Conservation (phyloP, 2,113 vertebrate species). For the Melanostigma gelatinosum region DNA sequence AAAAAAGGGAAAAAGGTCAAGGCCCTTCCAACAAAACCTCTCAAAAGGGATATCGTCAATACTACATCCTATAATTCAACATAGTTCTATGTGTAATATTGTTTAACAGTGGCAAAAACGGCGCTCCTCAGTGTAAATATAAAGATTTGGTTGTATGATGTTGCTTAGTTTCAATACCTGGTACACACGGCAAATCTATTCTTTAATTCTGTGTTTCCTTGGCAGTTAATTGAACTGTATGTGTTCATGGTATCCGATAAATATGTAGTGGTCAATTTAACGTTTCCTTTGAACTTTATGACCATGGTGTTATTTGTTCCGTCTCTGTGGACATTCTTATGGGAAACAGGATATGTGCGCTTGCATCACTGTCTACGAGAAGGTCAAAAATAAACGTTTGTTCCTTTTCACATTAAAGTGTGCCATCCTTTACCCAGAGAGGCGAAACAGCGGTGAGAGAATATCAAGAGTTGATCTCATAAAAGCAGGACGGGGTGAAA, state of each 20-base stretch:
- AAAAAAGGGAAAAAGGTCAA: not conserved
- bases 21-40: not conserved
- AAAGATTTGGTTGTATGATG: conserved; percentile 37
- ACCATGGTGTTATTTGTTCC: conserved; percentile 46
- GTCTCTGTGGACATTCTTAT: conserved; percentile 60
- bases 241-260: conserved; percentile 51
- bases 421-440: not conserved
- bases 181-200: conserved; percentile 23
- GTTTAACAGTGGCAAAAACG: conserved; percentile 3
- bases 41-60: not conserved
- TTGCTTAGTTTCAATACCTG: conserved; percentile 24
- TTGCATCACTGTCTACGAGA: conserved; percentile 57
- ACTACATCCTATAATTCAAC: not conserved
- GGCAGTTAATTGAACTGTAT: conserved; percentile 33
- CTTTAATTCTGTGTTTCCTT: conserved; percentile 38
- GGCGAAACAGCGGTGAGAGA: not conserved
- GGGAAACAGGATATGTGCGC: conserved; percentile 43
- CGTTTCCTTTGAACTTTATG: conserved; percentile 59
- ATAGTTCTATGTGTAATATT: conserved; percentile 4
- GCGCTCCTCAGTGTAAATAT: conserved; percentile 47
- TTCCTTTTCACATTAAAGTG: conserved; percentile 59
- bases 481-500: conserved; percentile 19
- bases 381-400: conserved; percentile 65
- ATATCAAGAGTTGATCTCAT: conserved; percentile 16
- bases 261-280: conserved; percentile 65